Percentiles rank a stretch among this genome's conserved stretches.
Evolutionary conservation across 2,797 vertebrate species (phyloP).

Genomic region (Microchirus variegatus): DNA sequence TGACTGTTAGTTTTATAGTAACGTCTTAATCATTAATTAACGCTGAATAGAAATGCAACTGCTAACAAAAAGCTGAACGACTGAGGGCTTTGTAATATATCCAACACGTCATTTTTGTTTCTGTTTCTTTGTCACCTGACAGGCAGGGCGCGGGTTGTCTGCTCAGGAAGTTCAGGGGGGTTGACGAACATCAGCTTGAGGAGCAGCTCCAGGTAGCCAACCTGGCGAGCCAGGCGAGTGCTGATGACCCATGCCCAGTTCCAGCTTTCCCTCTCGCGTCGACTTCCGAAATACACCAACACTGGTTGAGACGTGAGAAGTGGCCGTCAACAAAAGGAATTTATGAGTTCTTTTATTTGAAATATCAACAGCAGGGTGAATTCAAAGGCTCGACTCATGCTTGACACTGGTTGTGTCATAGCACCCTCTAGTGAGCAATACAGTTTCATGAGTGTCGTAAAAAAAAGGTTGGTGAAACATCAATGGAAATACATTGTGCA

Average conservation of each 20-base stretch:
- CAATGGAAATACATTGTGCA: neutral
- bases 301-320: constrained; percentile 77
- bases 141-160: constrained; percentile 95
- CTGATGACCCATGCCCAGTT: constrained; percentile 97
- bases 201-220: constrained; percentile 94
- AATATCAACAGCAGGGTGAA: neutral
- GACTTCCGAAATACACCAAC: constrained; percentile 95
- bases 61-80: neutral
- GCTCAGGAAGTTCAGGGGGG: constrained; percentile 95
- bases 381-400: neutral
- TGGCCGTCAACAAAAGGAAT: neutral
- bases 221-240: constrained; percentile 91
- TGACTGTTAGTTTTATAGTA: neutral
- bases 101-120: neutral
- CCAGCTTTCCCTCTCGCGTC: constrained; percentile 95
- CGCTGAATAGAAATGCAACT: too few species aligned
- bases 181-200: constrained; percentile 99
- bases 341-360: neutral
- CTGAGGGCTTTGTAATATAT: neutral
- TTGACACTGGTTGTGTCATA: constrained; percentile 23
- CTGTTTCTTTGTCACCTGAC: constrained; percentile 84
- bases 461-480: neutral
- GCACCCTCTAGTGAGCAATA: constrained; percentile 63
- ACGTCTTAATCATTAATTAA: too few species aligned
- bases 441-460: neutral